Evolutionary conservation across 2,113 vertebrate species (phyloP).

Genomic region (Toxotes jaculatrix): DNA sequence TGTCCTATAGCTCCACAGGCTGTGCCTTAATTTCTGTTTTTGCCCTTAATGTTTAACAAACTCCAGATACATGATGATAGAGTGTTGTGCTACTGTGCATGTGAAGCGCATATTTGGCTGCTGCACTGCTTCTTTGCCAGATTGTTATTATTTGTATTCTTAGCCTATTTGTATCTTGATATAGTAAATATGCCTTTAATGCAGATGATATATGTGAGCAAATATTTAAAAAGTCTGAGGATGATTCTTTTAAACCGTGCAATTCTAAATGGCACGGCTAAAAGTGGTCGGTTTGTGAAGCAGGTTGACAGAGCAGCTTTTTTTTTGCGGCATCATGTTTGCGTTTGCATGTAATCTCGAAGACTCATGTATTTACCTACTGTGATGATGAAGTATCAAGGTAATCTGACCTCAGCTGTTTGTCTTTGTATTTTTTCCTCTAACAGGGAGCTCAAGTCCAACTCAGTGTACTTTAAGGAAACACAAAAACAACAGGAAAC

Average conservation of each 20-base stretch:
- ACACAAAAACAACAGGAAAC: conserved; percentile 90
- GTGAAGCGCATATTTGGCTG: not conserved
- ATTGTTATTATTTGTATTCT: not conserved
- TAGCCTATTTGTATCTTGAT: not conserved
- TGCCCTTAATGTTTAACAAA: not conserved
- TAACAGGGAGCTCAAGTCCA: conserved; percentile 77
- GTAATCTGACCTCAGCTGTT: not conserved
- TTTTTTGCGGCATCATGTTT: not conserved
- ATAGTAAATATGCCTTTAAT: not conserved
- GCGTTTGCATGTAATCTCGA: not conserved
- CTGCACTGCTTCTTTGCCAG: not conserved
- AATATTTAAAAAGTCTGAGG: not conserved
- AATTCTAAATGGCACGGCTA: not conserved
- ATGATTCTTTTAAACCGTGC: not conserved
- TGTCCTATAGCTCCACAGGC: not conserved
- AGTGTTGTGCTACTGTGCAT: not conserved
- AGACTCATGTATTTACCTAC: not conserved
- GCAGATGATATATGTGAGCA: not conserved
- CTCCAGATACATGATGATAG: not conserved
- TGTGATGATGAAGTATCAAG: not conserved
- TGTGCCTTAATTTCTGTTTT: not conserved
- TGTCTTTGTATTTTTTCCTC: conserved; percentile 1
- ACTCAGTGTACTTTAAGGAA: conserved; percentile 83
- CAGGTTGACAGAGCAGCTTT: not conserved
- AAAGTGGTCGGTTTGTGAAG: not conserved